Evolutionary conservation across 1,140 invertebrate genomes (phyloP).

Genomic region (Temnothorax longispinosus): DNA sequence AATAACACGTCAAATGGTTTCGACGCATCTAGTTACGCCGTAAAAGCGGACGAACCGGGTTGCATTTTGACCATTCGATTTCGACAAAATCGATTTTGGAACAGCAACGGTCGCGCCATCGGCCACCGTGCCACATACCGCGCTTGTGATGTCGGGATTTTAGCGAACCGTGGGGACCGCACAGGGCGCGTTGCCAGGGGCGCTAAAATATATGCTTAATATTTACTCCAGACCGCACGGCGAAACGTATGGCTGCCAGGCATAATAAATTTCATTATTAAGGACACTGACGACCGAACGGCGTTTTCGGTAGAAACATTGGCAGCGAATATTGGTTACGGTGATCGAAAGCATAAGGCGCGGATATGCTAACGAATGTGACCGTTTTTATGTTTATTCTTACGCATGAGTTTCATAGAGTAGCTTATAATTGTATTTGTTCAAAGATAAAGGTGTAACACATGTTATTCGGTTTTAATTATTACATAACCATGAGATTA

Average conservation of each 20-base stretch:
- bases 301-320: not conserved
- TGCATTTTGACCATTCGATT: slow-evolving; percentile 62
- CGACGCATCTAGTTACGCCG: slow-evolving; percentile 52
- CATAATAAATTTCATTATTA: slow-evolving; percentile 71
- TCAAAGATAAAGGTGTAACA: not conserved
- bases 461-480: not conserved
- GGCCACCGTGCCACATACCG: slow-evolving; percentile 20
- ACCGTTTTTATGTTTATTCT: not conserved
- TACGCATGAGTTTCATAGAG: not conserved
- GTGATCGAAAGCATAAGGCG: not conserved
- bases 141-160: slow-evolving; percentile 42
- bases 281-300: slow-evolving; percentile 64
- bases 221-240: slow-evolving; percentile 70
- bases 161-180: slow-evolving; percentile 47
- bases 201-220: slow-evolving; percentile 71
- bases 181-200: slow-evolving; percentile 68
- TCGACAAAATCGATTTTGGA: slow-evolving; percentile 64
- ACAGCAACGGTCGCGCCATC: slow-evolving; percentile 41
- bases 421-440: not conserved
- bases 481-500: not conserved
- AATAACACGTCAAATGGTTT: slow-evolving; percentile 43
- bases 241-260: slow-evolving; percentile 66
- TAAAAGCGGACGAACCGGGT: slow-evolving; percentile 34
- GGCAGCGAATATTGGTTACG: slow-evolving; percentile 1
- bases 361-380: no score